A percentile compares a stretch with the other conserved stretches of the same genome.
These are phyloP conservation scores for Proctacanthus coquilletti DNA, from an alignment of 1,140 invertebrate species.

Conservation along the genomic window DNA sequence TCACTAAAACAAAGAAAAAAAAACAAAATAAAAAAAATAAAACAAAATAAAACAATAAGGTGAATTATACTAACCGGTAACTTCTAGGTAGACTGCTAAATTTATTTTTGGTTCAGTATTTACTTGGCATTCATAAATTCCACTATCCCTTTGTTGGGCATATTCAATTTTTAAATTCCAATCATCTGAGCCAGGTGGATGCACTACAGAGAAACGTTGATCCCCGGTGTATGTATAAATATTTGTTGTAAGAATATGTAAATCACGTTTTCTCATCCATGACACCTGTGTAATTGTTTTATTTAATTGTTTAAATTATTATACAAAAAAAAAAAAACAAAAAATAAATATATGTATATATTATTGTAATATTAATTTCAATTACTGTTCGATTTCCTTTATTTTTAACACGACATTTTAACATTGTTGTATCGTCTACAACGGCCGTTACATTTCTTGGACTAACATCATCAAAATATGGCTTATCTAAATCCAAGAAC, in stretches of 20 bases:
- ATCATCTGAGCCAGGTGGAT: constrained; percentile 72
- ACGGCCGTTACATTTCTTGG: constrained; percentile 67
- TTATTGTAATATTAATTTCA: constrained; percentile 11
- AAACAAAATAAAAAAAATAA: no score
- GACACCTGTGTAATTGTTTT: constrained; percentile 49
- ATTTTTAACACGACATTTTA: constrained; percentile 72
- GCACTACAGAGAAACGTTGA: constrained; percentile 65
- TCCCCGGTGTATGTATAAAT: constrained; percentile 79
- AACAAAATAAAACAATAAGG: no score
- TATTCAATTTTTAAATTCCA: constrained; percentile 83
- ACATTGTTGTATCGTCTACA: constrained; percentile 64
- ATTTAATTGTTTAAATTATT: neutral
- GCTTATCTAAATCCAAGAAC: constrained; percentile 19
- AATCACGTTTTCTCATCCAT: constrained; percentile 79
- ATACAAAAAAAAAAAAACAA: constrained; percentile 3
- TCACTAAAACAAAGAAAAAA: no score
- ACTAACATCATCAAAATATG: constrained; percentile 72
- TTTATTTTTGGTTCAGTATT: constrained; percentile 77
- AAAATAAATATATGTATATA: neutral
- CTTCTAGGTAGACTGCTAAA: constrained; percentile 55
- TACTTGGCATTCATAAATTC: constrained; percentile 74
- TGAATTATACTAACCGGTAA: constrained; percentile 54
- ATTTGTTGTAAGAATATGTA: constrained; percentile 76
- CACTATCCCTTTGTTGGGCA: constrained; percentile 69
- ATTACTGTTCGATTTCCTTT: constrained; percentile 76